phyloP scores from a whole-genome alignment of 1,140 invertebrate genomes.

The Drosophila mojavensis region DNA sequence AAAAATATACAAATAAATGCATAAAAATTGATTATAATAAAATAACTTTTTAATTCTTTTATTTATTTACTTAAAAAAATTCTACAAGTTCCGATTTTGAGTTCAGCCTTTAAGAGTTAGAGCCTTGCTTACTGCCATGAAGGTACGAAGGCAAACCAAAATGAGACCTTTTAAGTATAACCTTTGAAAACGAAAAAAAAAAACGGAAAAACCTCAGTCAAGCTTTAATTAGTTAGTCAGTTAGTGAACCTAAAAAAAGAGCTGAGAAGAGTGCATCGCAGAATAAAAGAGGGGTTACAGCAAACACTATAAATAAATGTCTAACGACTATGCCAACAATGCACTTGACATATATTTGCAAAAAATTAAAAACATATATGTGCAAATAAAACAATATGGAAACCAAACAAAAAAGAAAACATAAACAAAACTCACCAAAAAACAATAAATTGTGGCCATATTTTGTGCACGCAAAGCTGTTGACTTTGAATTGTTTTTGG shows the following conservation, averaged over 20 bases:
- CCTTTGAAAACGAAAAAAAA: conserved; percentile 16
- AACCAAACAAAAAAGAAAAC: conserved; percentile 33
- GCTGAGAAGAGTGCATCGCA: conserved; percentile 22
- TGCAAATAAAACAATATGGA: conserved; percentile 4
- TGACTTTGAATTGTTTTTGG: conserved; percentile 67
- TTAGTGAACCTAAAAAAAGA: conserved; percentile 5
- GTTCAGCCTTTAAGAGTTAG: too few species aligned
- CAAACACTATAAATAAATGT: conserved; percentile 14
- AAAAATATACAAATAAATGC: too few species aligned
- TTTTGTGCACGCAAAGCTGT: conserved; percentile 66
- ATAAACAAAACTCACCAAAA: conserved; percentile 34
- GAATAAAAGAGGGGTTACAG: conserved; percentile 13
- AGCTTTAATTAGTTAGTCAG: background rate
- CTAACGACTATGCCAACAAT: conserved; percentile 25
- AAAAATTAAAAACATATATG: conserved; percentile 2
- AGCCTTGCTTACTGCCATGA: too few species aligned
- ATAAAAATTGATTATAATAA: too few species aligned
- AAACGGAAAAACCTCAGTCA: conserved; percentile 3
- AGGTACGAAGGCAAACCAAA: background rate
- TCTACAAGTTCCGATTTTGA: too few species aligned
- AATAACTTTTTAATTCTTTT: too few species aligned
- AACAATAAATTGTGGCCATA: conserved; percentile 57
- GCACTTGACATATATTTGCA: conserved; percentile 61
- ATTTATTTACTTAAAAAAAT: too few species aligned
- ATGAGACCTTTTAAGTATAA: conserved; percentile 10